Evolutionary conservation across 2,888 invertebrate genomes (phyloP).

Genomic region (Leptinotarsa haldemani): DNA sequence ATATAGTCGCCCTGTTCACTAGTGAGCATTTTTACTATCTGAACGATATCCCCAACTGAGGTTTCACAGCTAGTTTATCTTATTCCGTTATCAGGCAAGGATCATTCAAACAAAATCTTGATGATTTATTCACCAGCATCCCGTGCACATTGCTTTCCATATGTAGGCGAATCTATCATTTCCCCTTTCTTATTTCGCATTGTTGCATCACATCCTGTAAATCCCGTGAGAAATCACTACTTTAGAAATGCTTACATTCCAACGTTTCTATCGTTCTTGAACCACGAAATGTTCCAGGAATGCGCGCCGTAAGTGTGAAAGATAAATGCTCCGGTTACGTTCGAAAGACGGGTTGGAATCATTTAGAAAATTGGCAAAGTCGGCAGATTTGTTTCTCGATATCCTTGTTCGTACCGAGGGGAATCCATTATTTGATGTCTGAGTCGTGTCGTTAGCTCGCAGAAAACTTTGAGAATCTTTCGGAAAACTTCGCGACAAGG

Average conservation of each 20-base stretch:
- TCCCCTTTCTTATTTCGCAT: not conserved
- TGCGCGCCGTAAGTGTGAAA: slow-evolving; percentile 11
- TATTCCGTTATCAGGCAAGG: slow-evolving; percentile 24
- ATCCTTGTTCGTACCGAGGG: slow-evolving; percentile 27
- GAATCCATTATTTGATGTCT: slow-evolving; percentile 14
- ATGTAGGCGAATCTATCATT: slow-evolving; percentile 5
- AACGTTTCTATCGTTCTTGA: slow-evolving; percentile 16
- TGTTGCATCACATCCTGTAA: not conserved
- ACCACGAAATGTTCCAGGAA: slow-evolving; percentile 15
- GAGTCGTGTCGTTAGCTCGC: not conserved
- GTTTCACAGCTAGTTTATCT: slow-evolving; percentile 25
- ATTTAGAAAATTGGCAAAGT: slow-evolving; percentile 40
- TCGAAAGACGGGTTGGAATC: slow-evolving; percentile 33
- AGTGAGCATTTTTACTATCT: too few species aligned
- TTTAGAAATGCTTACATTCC: slow-evolving; percentile 13
- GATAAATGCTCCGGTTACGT: slow-evolving; percentile 19
- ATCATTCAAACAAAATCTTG: not conserved
- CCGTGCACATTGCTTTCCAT: not conserved
- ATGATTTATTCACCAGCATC: slow-evolving; percentile 3
- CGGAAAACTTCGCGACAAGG: not conserved
- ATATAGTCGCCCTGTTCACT: too few species aligned
- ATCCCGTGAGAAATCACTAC: slow-evolving; percentile 20
- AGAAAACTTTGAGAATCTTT: not conserved
- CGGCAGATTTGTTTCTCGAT: slow-evolving; percentile 39
- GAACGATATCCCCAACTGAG: too few species aligned